Evolutionary conservation across 1,140 invertebrate species (phyloP).

Genomic region (Nasonia giraulti): DNA sequence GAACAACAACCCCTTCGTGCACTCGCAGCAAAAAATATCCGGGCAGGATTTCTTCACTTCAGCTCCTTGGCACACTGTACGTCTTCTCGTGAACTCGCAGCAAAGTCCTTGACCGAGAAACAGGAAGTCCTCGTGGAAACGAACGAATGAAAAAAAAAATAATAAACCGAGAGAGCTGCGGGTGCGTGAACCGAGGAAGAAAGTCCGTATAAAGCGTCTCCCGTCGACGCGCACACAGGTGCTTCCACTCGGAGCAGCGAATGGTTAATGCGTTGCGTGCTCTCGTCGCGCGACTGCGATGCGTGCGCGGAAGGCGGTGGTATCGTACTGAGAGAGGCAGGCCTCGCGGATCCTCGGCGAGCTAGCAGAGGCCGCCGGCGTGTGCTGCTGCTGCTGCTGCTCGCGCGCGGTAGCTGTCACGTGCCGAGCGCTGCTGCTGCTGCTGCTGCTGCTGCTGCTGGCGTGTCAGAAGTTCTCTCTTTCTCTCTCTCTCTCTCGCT

Average conservation of each 20-base stretch:
- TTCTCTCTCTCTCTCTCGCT: not conserved
- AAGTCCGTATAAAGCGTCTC: not conserved
- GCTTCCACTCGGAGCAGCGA: not conserved
- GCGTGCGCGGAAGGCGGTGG: slow-evolving; percentile 73
- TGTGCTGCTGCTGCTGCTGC: slow-evolving; percentile 45
- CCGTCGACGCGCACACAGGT: not conserved
- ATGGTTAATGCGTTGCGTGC: slow-evolving; percentile 54
- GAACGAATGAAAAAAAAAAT: not conserved
- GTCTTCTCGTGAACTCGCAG: not conserved
- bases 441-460: slow-evolving; percentile 14
- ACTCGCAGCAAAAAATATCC: not conserved
- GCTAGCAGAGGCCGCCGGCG: slow-evolving; percentile 34
- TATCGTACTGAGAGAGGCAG: slow-evolving; percentile 71
- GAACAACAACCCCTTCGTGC: slow-evolving; percentile 15
- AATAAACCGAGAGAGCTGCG: not conserved
- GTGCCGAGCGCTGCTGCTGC: slow-evolving; percentile 65
- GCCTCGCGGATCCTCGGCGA: slow-evolving; percentile 59
- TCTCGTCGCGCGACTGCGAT: slow-evolving; percentile 57
- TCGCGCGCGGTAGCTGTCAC: slow-evolving; percentile 73
- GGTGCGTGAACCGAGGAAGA: not conserved
- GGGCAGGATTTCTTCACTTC: not conserved
- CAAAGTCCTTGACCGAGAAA: not conserved
- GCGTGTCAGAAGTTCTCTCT: slow-evolving; percentile 56
- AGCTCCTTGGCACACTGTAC: not conserved
- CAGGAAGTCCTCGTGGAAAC: too few species aligned